Base-by-base conservation (phyloP, 2,113 vertebrate genomes). In the Dicrurus megarhynchus region DNA sequence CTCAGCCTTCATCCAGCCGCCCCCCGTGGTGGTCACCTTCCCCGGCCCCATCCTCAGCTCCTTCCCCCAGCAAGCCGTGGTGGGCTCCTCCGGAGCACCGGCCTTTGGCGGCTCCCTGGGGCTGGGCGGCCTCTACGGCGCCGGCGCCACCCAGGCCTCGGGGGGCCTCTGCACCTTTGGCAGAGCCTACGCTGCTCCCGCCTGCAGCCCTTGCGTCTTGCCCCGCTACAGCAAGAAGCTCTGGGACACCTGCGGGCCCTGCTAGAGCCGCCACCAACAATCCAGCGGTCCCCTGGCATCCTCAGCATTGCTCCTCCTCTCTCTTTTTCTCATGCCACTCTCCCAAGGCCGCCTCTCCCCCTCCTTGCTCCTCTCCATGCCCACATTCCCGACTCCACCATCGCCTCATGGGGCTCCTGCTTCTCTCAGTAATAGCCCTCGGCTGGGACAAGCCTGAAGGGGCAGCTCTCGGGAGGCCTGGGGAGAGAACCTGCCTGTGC, bases 41-140 rank as follows among this genome's bases (percentile, higher is more conserved):
- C 84, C 92, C 3, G 84, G 92, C 3, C 93, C 89, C 90, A 92
- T 88, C 84, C 63, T 92, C 57, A 92, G 78, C 84, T 59, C 63
- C 52, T 92, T 92, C 42, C 90, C 90, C 17, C 90, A 92, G 84
- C 88, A 92, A 46, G 68, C 93, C 0, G 84, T 92, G 46, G 91
- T 95, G 78, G 91, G 87, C 26, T 79, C 93, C 9, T 49, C 90
- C 0, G 89, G 89, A 65, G 84, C 84, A 4, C 93, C 93, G 0
- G 18, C 82, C 10, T 69, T 93, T 64, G 90, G 70, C 14, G 85
- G 81, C 64, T 47, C 33, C 47, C 33, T 73, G 70, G 93, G 81
- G 16, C 30, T 63, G 37, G 86, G 90, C 7, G 74, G 79, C 3
- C 56, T 91, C 49, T 91, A 84, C 0, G 11, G 78, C 1, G 53